Conservation (phyloP, 2,797 vertebrate genomes). For the Pseudocheirus occidentalis region DNA sequence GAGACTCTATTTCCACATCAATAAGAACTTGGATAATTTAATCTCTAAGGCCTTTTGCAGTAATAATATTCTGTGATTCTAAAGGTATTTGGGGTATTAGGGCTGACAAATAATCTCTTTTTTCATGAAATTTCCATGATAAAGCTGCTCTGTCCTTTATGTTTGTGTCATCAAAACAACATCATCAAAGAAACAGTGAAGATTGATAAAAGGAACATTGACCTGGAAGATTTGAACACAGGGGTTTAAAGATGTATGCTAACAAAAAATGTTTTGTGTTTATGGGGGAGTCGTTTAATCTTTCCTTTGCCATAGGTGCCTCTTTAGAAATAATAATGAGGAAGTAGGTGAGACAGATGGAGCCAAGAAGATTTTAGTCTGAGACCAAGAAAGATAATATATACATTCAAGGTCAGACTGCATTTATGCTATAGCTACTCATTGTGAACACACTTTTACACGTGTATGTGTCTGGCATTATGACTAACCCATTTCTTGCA, state of each 20-base stretch:
- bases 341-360: rapidly evolving
- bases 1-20: neutral
- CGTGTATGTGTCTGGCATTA: neutral
- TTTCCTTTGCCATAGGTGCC: rapidly evolving
- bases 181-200: neutral
- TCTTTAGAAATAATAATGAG: neutral
- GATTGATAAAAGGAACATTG: neutral
- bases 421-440: neutral
- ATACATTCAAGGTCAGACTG: neutral
- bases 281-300: neutral
- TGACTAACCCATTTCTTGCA: neutral
- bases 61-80: neutral
- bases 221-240: rapidly evolving
- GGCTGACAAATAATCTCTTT: neutral
- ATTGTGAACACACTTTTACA: neutral
- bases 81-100: neutral
- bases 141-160: rapidly evolving
- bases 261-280: neutral
- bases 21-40: neutral
- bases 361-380: neutral
- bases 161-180: rapidly evolving
- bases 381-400: neutral
- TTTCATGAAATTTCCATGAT: neutral
- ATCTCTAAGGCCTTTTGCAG: neutral
- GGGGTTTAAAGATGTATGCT: rapidly evolving